Evolutionary conservation across 1,140 invertebrate genomes (phyloP).

Genomic region (Phymastichus coffea): DNA sequence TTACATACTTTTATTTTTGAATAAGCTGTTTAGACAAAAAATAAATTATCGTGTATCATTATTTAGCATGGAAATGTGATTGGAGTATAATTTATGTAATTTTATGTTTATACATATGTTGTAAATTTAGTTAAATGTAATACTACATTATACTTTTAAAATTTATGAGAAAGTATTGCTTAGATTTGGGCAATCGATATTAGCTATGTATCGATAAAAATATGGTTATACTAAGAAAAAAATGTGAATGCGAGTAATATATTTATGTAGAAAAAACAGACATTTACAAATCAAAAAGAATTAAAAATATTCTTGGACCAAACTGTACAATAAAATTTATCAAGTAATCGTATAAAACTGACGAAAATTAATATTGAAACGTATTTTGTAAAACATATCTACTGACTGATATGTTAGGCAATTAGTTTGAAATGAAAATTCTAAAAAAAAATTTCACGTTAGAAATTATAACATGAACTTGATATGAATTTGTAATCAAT

Average conservation of each 20-base stretch:
- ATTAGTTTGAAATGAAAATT: neutral
- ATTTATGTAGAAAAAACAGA: neutral
- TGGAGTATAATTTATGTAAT: slow-evolving; percentile 13
- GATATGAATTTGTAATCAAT: no score
- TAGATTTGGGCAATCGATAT: neutral
- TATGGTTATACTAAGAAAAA: neutral
- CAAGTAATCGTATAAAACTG: slow-evolving; percentile 29
- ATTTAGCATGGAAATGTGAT: slow-evolving; percentile 12
- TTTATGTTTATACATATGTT: slow-evolving; percentile 7
- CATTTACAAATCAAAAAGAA: neutral
- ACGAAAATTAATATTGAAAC: slow-evolving; percentile 34
- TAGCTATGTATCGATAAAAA: neutral
- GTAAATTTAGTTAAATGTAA: slow-evolving; percentile 15
- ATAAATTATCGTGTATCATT: slow-evolving; percentile 5
- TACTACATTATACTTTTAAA: slow-evolving; percentile 5
- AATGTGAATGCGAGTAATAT: slow-evolving; percentile 5
- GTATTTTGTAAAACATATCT: no score
- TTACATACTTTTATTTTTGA: slow-evolving; percentile 14
- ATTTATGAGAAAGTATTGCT: neutral
- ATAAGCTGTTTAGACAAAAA: neutral
- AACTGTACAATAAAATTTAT: slow-evolving; percentile 30
- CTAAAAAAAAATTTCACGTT: no score
- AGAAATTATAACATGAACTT: no score
- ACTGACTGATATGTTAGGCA: slow-evolving; percentile 5
- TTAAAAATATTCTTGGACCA: slow-evolving; percentile 30